Evolutionary conservation across 2,888 invertebrate genomes (phyloP).

Genomic region (Agrilus biguttatus): DNA sequence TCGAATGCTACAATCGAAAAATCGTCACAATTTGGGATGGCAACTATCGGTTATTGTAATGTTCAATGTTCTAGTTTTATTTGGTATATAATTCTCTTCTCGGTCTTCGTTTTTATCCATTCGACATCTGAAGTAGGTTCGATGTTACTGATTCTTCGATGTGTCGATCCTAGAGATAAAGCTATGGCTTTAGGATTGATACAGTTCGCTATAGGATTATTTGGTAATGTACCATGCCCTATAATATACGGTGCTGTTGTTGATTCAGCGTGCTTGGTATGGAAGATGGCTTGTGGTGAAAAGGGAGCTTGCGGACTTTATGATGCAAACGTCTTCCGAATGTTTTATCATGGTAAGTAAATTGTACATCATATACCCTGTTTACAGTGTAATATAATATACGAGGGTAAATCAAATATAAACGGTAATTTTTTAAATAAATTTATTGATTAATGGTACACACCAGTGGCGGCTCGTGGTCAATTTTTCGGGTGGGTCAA

Average conservation of each 20-base stretch:
- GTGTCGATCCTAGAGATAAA: slow-evolving; percentile 83
- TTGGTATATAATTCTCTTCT: slow-evolving; percentile 70
- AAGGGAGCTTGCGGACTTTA: slow-evolving; percentile 80
- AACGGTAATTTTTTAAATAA: too few relatives aligned
- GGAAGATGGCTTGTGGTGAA: slow-evolving; percentile 69
- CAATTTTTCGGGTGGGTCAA: too few relatives aligned
- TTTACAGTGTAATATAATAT: too few relatives aligned
- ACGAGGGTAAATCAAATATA: too few relatives aligned
- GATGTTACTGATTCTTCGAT: slow-evolving; percentile 77
- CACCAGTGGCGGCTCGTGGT: too few relatives aligned
- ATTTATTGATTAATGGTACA: too few relatives aligned
- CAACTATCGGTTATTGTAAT: slow-evolving; percentile 68
- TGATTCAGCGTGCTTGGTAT: slow-evolving; percentile 80
- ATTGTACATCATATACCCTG: too few relatives aligned
- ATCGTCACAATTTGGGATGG: slow-evolving; percentile 30
- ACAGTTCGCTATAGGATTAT: slow-evolving; percentile 83
- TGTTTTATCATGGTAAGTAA: slow-evolving; percentile 66
- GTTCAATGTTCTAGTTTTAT: slow-evolving; percentile 66
- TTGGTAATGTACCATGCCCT: slow-evolving; percentile 92
- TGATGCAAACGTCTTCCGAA: slow-evolving; percentile 67
- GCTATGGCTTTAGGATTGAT: slow-evolving; percentile 90
- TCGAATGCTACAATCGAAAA: slow-evolving; percentile 13
- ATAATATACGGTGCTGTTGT: slow-evolving; percentile 86
- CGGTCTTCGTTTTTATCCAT: slow-evolving; percentile 79
- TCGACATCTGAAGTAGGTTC: slow-evolving; percentile 87